Base-by-base conservation (phyloP, 1,140 invertebrate species). In the Drosophila murphyi region DNA sequence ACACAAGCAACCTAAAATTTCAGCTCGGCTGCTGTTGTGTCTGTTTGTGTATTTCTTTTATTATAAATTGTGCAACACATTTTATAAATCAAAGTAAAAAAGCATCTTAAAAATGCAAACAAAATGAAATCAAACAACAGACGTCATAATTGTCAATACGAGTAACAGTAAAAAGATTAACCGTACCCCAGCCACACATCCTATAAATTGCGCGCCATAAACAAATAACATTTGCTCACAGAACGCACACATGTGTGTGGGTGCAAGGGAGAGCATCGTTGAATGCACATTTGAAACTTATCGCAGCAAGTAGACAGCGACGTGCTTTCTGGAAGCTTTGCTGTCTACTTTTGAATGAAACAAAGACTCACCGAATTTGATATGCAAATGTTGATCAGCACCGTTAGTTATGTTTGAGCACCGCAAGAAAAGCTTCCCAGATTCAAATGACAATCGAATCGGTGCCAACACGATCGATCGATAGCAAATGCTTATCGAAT, bases 191-290 rank as follows among this genome's bases (percentile, higher is more conserved):
- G 71, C 72, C 3, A n/a, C 5, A 20, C 54, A 43, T 51, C 68
- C 60, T 61, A 50, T 67, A 54, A 89, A 83, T 71, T 72, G 67
- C 80, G 76, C 83, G 83, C 85, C 85, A 89, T 88, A 88, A 88
- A 83, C 85, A 88, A 89, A 83, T 62, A 60, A 45, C 59, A 70
- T 47, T 39, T 34, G 41, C 29, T 39, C 54, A 51, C n/a, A 6
- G 39, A 32, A 39, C 20, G 39, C 6, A 51, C 47, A 51, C 10
- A 20, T 39, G 72, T 29, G 37, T 52, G 56, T 31, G 52, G 35
- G 20, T 39, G 69, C 35, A 34, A 56, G 61, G 41, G 56, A 76
- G 51, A 60, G 72, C 81, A 72, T 57, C 52, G 63, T 72, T 74
- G 62, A 77, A 68, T 83, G 72, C 76, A 80, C 76, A 64, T 76